These are phyloP conservation scores for Athrips mouffetella DNA, from an alignment of 2,888 invertebrate genomes.

Conservation along the genomic window DNA sequence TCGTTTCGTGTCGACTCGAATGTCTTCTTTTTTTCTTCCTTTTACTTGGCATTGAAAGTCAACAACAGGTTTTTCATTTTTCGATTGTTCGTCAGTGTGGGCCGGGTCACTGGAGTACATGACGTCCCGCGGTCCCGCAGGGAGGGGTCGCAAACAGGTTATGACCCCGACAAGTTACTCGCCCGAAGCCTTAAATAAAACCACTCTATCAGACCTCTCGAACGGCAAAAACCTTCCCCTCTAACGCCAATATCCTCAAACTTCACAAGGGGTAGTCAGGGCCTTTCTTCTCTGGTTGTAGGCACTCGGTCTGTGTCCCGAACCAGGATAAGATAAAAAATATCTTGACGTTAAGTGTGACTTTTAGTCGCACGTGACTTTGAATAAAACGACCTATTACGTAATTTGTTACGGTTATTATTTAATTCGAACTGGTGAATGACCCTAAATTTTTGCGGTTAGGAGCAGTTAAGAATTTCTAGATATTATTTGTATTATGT, in stretches of 20 bases:
- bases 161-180: slow-evolving; percentile 77
- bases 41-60: slow-evolving; percentile 7
- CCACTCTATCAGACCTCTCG: slow-evolving; percentile 52
- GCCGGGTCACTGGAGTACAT: slow-evolving; percentile 67
- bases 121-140: slow-evolving; percentile 59
- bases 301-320: slow-evolving; percentile 58
- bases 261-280: slow-evolving; percentile 22
- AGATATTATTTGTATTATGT: background rate
- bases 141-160: slow-evolving; percentile 78
- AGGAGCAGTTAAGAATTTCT: background rate
- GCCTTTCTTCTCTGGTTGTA: slow-evolving; percentile 41
- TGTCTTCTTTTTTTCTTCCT: background rate
- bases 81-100: slow-evolving; percentile 44
- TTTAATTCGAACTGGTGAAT: slow-evolving; percentile 10
- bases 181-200: slow-evolving; percentile 63
- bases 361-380: slow-evolving; percentile 43
- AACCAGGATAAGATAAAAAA: slow-evolving; percentile 73
- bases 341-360: slow-evolving; percentile 54
- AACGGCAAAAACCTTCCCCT: slow-evolving; percentile 37
- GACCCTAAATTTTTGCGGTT: slow-evolving; percentile 12
- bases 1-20: too few relatives aligned
- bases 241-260: slow-evolving; percentile 13
- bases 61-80: slow-evolving; percentile 26
- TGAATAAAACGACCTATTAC: slow-evolving; percentile 30
- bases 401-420: slow-evolving; percentile 19